Evolutionary conservation across 2,113 vertebrate species (phyloP).

Genomic region (Engystomops pustulosus): DNA sequence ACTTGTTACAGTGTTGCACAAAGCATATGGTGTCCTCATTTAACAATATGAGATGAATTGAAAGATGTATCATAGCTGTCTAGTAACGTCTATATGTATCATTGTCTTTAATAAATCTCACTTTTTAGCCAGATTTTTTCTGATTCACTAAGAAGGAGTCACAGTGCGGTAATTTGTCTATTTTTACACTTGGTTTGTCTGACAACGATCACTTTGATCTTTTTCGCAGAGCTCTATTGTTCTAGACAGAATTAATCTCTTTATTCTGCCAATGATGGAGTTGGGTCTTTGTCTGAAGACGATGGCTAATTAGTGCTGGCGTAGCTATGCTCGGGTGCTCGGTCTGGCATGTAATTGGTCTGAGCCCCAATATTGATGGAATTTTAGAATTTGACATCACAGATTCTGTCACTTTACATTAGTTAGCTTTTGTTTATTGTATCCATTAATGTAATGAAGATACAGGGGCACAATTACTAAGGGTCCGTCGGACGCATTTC

Average conservation of each 20-base stretch:
- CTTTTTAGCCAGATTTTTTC: not conserved
- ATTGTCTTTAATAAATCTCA: not conserved
- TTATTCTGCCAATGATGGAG: conserved; percentile 37
- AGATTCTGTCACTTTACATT: conserved; percentile 1
- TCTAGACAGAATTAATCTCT: conserved; percentile 47
- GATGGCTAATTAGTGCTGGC: conserved; percentile 22
- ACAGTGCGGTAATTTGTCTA: conserved; percentile 10
- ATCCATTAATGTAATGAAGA: not conserved
- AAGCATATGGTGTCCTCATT: no score
- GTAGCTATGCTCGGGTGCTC: not conserved
- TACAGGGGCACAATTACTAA: no score
- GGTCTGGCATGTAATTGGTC: conserved; percentile 10
- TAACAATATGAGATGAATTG: not conserved
- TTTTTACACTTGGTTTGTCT: conserved; percentile 18
- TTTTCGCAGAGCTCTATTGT: conserved; percentile 27
- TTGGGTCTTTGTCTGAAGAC: conserved; percentile 31
- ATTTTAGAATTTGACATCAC: not conserved
- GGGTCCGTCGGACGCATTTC: no score
- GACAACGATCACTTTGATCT: conserved; percentile 49
- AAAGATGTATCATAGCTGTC: not conserved
- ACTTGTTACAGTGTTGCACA: no score
- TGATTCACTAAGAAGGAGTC: not conserved
- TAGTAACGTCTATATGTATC: not conserved
- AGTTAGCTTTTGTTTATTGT: not conserved
- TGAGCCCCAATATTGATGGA: not conserved